Percentiles rank a stretch among this genome's conserved stretches.
Conservation (phyloP, 2,797 vertebrate genomes). For the Botia kubotai region DNA sequence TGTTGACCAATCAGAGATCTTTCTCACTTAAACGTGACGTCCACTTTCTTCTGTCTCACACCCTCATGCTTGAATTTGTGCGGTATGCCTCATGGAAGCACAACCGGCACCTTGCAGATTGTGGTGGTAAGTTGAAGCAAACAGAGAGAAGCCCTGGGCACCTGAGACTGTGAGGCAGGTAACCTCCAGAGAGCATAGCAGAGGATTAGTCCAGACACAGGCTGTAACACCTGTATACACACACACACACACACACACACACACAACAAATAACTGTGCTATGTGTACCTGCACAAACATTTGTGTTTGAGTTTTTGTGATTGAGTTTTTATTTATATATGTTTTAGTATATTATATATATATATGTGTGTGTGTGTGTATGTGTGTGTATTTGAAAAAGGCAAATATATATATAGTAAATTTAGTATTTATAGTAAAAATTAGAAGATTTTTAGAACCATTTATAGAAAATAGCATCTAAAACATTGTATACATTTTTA, state of each 20-base stretch:
- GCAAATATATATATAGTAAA: too few relatives aligned
- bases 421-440: too few relatives aligned
- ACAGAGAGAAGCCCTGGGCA: constrained; percentile 35
- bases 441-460: too few relatives aligned
- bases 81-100: constrained; percentile 28
- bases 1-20: constrained; percentile 27
- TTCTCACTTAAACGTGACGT: constrained; percentile 29
- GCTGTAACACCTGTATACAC: background rate
- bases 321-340: too few relatives aligned
- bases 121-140: constrained; percentile 34
- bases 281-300: background rate
- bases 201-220: constrained; percentile 13
- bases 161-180: constrained; percentile 51
- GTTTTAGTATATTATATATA: background rate
- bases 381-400: too few relatives aligned
- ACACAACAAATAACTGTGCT: constrained; percentile 16
- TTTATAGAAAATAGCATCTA: too few relatives aligned
- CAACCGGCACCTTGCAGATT: constrained; percentile 22
- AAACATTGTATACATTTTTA: too few relatives aligned
- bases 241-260: constrained; percentile 3
- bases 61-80: constrained; percentile 18
- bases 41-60: constrained; percentile 18
- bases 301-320: constrained; percentile 9
- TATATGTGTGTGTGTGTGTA: too few relatives aligned
- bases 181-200: constrained; percentile 2